Evolutionary conservation across 2,797 vertebrate genomes (phyloP).

Genomic region (Arnoldichthys spilopterus): DNA sequence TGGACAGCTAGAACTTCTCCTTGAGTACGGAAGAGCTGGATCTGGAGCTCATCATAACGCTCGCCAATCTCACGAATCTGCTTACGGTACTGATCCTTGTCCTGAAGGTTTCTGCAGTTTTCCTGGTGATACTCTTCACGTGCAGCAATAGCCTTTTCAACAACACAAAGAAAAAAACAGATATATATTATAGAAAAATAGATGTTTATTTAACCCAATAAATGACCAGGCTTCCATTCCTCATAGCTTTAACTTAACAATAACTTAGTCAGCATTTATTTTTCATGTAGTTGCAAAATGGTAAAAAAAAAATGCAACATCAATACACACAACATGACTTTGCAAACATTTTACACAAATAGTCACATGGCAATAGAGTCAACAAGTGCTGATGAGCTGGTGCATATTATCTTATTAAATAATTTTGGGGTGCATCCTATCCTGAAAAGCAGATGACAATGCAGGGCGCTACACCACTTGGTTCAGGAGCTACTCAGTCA

Average conservation of each 20-base stretch:
- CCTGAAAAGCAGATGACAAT: too few species aligned
- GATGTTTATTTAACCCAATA: not conserved
- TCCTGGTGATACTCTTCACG: slow-evolving; percentile 83
- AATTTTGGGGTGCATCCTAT: too few species aligned
- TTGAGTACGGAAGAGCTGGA: slow-evolving; percentile 85
- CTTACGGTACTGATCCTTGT: slow-evolving; percentile 87
- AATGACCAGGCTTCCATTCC: not conserved
- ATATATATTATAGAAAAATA: not conserved
- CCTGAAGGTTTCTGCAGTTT: slow-evolving; percentile 79
- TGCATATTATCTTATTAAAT: too few species aligned
- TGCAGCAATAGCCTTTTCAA: slow-evolving; percentile 59
- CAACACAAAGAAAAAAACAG: not conserved
- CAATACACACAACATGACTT: too few species aligned
- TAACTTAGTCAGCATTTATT: not conserved
- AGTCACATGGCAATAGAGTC: too few species aligned
- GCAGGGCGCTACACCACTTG: too few species aligned
- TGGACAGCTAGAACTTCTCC: slow-evolving; percentile 80
- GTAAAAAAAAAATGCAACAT: too few species aligned
- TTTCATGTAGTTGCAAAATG: not conserved
- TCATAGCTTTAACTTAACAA: not conserved
- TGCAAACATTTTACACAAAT: too few species aligned
- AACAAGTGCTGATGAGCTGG: too few species aligned
- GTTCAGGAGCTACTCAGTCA: too few species aligned
- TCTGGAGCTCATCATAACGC: slow-evolving; percentile 83
- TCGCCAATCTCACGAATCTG: slow-evolving; percentile 84